Percentiles rank a stretch among this genome's conserved stretches.
Evolutionary conservation across 2,888 invertebrate genomes (phyloP).

Genomic region (Andrena hattorfiana): DNA sequence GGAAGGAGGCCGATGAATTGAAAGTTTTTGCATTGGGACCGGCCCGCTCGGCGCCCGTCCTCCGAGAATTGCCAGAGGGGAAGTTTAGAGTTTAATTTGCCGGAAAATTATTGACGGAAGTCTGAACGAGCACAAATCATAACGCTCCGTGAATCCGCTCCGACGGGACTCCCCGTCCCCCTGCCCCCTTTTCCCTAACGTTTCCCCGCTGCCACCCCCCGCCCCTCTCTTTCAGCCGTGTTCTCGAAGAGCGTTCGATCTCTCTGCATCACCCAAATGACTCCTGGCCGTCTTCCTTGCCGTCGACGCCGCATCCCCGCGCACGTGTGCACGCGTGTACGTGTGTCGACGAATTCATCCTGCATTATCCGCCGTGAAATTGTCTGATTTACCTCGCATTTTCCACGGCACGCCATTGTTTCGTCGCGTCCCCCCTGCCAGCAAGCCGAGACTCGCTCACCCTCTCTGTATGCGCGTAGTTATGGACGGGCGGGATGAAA

Average conservation of each 20-base stretch:
- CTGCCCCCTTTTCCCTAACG: constrained; percentile 22
- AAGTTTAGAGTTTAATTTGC: constrained; percentile 82
- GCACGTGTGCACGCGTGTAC: constrained; percentile 3
- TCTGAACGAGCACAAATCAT: constrained; percentile 81
- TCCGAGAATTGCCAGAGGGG: constrained; percentile 72
- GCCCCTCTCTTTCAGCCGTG: background rate
- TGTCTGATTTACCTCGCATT: constrained; percentile 79
- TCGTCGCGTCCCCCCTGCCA: constrained; percentile 62
- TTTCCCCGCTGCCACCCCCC: background rate
- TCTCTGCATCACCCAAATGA: constrained; percentile 71
- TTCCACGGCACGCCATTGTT: constrained; percentile 75
- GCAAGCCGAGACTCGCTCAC: constrained; percentile 31
- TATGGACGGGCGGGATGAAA: constrained; percentile 56
- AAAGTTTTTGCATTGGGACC: constrained; percentile 62
- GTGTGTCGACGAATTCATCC: constrained; percentile 57
- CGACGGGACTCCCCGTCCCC: constrained; percentile 41
- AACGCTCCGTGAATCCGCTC: constrained; percentile 82
- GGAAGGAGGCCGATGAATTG: constrained; percentile 46
- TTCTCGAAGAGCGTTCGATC: constrained; percentile 54
- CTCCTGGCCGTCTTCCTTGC: constrained; percentile 51
- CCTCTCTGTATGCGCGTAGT: constrained; percentile 47
- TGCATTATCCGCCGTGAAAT: constrained; percentile 78
- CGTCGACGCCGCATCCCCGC: constrained; percentile 6
- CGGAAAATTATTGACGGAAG: constrained; percentile 84
- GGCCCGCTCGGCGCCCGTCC: constrained; percentile 35